Conservation (phyloP, 2,797 vertebrate species). For the Urocyon cinereoargenteus region DNA sequence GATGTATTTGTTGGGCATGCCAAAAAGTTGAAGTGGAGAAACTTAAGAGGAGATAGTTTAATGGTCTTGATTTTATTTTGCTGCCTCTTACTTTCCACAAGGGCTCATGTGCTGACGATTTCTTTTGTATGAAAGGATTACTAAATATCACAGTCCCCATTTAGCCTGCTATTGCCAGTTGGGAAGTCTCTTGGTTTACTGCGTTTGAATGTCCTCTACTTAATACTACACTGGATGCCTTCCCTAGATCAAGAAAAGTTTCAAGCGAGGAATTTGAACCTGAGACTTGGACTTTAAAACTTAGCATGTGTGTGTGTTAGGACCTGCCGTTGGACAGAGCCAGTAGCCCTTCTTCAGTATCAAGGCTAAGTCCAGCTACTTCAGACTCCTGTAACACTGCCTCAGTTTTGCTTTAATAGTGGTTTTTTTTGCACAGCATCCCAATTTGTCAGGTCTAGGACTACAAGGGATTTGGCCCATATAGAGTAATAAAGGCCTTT, state of each 20-base stretch:
- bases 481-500: neutral
- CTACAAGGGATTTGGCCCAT: neutral
- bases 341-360: neutral
- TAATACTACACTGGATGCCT: neutral
- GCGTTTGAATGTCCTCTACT: neutral
- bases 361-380: neutral
- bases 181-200: conserved; percentile 7
- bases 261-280: neutral
- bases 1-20: neutral
- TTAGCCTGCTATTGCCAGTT: neutral
- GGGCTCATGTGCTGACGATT: neutral
- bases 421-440: neutral
- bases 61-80: neutral
- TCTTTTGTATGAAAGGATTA: neutral
- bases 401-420: neutral
- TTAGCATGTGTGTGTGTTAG: neutral
- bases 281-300: neutral
- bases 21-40: neutral
- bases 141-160: neutral
- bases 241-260: neutral
- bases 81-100: neutral
- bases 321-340: neutral
- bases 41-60: neutral
- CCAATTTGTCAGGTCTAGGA: neutral
- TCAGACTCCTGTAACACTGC: neutral